These are phyloP conservation scores for Lomographa bimaculata DNA, from an alignment of 2,888 invertebrate genomes.

Conservation along the genomic window DNA sequence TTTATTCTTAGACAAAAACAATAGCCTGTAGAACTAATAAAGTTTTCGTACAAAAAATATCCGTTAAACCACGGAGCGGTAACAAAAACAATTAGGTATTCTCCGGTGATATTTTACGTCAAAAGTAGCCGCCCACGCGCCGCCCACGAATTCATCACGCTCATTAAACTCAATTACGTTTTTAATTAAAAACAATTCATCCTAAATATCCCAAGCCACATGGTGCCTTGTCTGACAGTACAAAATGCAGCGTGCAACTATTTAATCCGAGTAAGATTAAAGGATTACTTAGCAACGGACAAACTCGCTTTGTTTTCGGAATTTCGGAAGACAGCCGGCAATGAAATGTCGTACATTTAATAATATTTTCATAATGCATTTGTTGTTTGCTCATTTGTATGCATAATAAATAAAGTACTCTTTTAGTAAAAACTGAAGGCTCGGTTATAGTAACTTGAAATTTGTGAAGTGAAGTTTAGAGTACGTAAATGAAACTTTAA, in stretches of 20 bases:
- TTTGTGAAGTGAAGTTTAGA: too few species aligned
- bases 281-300: constrained; percentile 23
- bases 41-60: too few species aligned
- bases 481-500: too few species aligned
- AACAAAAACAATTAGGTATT: constrained; percentile 2
- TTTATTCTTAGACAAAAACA: too few species aligned
- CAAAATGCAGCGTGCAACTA: constrained; percentile 25
- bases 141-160: constrained; percentile 4
- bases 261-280: constrained; percentile 28
- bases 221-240: constrained; percentile 15
- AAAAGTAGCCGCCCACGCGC: neutral
- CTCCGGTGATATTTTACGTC: constrained; percentile 4
- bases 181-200: constrained; percentile 10
- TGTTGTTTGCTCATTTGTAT: too few species aligned
- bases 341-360: constrained; percentile 7
- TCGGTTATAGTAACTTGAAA: too few species aligned
- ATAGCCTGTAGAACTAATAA: too few species aligned
- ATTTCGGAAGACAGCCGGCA: constrained; percentile 18
- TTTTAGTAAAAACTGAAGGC: too few species aligned
- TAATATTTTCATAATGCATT: too few species aligned
- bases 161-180: constrained; percentile 9
- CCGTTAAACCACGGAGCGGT: neutral
- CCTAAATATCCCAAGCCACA: constrained; percentile 14
- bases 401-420: too few species aligned
- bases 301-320: constrained; percentile 24